phyloP scores from a whole-genome alignment of 2,888 invertebrate species.

The Coenonympha glycerion region DNA sequence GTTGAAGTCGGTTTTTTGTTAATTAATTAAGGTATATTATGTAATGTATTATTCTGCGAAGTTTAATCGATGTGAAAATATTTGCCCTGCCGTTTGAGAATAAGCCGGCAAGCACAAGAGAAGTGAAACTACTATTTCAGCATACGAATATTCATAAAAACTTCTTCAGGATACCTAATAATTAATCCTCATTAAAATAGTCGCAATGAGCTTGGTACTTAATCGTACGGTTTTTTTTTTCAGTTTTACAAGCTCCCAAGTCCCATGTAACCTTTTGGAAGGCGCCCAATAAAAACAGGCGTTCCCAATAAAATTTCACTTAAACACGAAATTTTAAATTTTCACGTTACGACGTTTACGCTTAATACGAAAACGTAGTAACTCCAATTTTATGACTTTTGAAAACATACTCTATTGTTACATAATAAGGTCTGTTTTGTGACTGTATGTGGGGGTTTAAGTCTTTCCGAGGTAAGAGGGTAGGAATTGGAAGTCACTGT shows the following conservation, averaged over 20 bases:
- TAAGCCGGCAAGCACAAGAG: too few relatives aligned
- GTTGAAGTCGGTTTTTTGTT: too few relatives aligned
- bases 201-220: not conserved
- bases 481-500: constrained; percentile 74
- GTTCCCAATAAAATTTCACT: constrained; percentile 72
- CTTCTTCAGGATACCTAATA: too few relatives aligned
- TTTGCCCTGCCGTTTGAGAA: too few relatives aligned
- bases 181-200: not conserved
- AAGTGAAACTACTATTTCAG: too few relatives aligned
- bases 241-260: constrained; percentile 29
- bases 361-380: constrained; percentile 31
- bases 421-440: constrained; percentile 27
- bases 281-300: constrained; percentile 59
- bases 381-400: not conserved
- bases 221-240: not conserved
- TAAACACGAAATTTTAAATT: constrained; percentile 73
- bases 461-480: constrained; percentile 38
- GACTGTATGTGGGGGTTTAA: constrained; percentile 30
- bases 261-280: constrained; percentile 39
- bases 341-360: constrained; percentile 57
- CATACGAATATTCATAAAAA: too few relatives aligned
- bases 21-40: too few relatives aligned
- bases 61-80: too few relatives aligned
- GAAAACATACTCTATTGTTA: constrained; percentile 24
- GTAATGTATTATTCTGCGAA: too few relatives aligned